Percentiles rank a stretch among this genome's conserved stretches.
Evolutionary conservation across 2,797 vertebrate genomes (phyloP).

Genomic region (Poeciliopsis paucimaculata): DNA sequence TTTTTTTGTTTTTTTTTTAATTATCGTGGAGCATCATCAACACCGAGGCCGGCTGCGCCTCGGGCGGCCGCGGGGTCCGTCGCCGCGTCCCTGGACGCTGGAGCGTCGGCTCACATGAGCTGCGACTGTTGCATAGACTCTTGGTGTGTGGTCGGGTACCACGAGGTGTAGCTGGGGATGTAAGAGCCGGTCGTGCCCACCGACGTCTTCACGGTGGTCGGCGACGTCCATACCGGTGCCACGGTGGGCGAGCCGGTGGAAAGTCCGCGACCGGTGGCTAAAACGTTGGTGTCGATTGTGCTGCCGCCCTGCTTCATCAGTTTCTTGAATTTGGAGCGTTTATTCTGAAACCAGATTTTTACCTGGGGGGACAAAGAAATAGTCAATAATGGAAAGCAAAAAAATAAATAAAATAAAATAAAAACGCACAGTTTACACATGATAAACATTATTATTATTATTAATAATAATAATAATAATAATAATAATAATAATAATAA

Average conservation of each 20-base stretch:
- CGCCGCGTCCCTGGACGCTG: conserved; percentile 64
- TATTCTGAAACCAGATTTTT: conserved; percentile 97
- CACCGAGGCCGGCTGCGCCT: conserved; percentile 43
- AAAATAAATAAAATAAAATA: accelerated
- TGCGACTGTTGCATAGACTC: conserved; percentile 99
- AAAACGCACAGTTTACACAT: conserved; percentile 25
- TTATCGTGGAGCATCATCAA: conserved; percentile 74
- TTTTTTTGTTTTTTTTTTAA: conserved; percentile 10
- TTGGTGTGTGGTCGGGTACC: conserved; percentile 96
- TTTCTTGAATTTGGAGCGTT: conserved; percentile 95
- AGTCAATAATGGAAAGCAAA: neutral
- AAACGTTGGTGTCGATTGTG: conserved; percentile 86
- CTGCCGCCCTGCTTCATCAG: conserved; percentile 95
- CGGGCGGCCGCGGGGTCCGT: conserved; percentile 44
- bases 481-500: conserved; percentile 10
- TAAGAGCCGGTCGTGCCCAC: conserved; percentile 90
- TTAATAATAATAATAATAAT: neutral
- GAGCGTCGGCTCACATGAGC: conserved; percentile 89
- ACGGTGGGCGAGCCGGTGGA: conserved; percentile 91
- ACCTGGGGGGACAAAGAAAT: conserved; percentile 74
- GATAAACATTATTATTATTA: no score
- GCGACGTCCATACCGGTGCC: conserved; percentile 93
- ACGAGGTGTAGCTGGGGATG: conserved; percentile 98
- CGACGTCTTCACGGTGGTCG: conserved; percentile 88
- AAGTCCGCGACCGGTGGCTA: conserved; percentile 90